Evolutionary conservation across 2,797 vertebrate species (phyloP).

Genomic region (Pseudochaenichthys georgianus): DNA sequence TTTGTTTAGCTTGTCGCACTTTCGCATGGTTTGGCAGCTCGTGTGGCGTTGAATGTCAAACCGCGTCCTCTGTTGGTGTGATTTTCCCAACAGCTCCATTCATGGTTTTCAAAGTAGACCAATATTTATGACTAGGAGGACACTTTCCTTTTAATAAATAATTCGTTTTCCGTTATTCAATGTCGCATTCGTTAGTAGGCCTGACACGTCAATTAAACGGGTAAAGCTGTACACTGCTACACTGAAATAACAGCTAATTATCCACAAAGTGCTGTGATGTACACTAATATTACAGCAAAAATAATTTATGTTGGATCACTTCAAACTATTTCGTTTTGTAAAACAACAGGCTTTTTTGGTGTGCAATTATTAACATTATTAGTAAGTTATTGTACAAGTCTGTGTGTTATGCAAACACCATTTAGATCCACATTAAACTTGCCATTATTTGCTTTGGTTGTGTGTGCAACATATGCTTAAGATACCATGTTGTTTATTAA

Average conservation of each 20-base stretch:
- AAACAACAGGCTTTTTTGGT: neutral
- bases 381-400: neutral
- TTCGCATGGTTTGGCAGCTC: constrained; percentile 16
- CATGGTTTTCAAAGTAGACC: constrained; percentile 24
- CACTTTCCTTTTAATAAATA: neutral
- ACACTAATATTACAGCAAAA: neutral
- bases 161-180: neutral
- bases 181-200: neutral
- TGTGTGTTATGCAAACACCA: constrained; percentile 1
- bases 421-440: constrained; percentile 2
- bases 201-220: neutral
- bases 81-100: constrained; percentile 34
- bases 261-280: neutral
- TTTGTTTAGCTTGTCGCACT: constrained; percentile 22
- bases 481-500: constrained; percentile 57
- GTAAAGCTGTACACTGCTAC: neutral
- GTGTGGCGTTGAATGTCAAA: constrained; percentile 35
- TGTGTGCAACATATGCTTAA: constrained; percentile 30
- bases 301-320: neutral
- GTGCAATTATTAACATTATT: neutral
- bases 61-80: constrained; percentile 65
- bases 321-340: neutral
- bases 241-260: neutral
- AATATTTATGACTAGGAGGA: neutral
- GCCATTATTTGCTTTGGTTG: constrained; percentile 18